Conservation (phyloP, 1,140 invertebrate species). For the Hycleus cichorii region DNA sequence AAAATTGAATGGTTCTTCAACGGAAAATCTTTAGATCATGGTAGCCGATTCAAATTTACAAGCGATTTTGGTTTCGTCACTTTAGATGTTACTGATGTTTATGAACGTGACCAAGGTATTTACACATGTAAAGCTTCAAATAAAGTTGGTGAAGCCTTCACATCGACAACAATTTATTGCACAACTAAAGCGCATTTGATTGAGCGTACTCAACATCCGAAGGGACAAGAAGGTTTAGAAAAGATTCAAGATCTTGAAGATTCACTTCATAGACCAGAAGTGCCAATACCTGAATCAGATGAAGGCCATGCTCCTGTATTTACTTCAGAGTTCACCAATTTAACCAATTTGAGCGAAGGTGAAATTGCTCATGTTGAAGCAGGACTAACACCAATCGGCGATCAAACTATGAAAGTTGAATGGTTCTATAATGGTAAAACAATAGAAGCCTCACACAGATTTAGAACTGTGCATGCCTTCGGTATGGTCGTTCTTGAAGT, state of each 20-base stretch:
- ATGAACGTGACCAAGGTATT: slow-evolving; percentile 89
- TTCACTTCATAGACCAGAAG: slow-evolving; percentile 64
- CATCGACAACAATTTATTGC: slow-evolving; percentile 80
- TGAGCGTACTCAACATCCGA: slow-evolving; percentile 85
- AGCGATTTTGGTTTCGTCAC: slow-evolving; percentile 91
- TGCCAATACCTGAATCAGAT: slow-evolving; percentile 59
- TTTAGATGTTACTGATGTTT: slow-evolving; percentile 79
- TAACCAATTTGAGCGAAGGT: slow-evolving; percentile 76
- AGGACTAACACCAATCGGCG: slow-evolving; percentile 84
- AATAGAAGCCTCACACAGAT: slow-evolving; percentile 81
- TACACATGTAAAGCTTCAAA: slow-evolving; percentile 87
- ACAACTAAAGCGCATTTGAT: slow-evolving; percentile 75
- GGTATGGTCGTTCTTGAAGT: slow-evolving; percentile 94
- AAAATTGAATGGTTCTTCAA: slow-evolving; percentile 93
- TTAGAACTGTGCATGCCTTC: slow-evolving; percentile 87
- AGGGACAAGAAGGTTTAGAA: slow-evolving; percentile 83
- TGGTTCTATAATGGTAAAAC: slow-evolving; percentile 94
- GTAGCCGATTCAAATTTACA: slow-evolving; percentile 77
- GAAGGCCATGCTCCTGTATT: slow-evolving; percentile 79
- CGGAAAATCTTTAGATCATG: slow-evolving; percentile 77
- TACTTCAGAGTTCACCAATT: slow-evolving; percentile 76
- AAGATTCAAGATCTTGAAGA: slow-evolving; percentile 87
- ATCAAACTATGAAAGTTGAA: slow-evolving; percentile 94
- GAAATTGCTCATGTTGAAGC: slow-evolving; percentile 93
- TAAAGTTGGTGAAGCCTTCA: slow-evolving; percentile 82